A percentile compares a stretch with the other conserved stretches of the same genome.
Conservation (phyloP, 2,113 vertebrate species). For the Ptyas mucosa region DNA sequence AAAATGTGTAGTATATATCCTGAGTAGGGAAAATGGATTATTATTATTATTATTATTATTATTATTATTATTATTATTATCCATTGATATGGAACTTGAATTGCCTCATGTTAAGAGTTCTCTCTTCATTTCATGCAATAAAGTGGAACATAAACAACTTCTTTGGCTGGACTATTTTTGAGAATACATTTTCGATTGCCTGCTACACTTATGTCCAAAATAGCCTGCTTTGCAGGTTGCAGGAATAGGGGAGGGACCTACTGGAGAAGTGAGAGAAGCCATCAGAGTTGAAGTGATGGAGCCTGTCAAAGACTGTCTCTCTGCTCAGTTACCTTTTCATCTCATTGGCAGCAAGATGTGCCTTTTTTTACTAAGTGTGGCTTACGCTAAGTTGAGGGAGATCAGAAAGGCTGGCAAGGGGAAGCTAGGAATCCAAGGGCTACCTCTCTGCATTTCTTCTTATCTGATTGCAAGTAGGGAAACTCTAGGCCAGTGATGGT, state of each 20-base stretch:
- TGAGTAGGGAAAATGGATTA: not conserved
- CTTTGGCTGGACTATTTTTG: not conserved
- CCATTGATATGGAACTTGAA: not conserved
- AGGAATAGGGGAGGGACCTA: not conserved
- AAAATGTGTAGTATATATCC: not conserved
- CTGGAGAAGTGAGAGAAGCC: not conserved
- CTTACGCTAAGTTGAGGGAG: not conserved
- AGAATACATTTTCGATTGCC: not conserved
- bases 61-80: too few species aligned
- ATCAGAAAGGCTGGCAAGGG: not conserved
- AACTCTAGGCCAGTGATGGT: not conserved
- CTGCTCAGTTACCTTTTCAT: not conserved
- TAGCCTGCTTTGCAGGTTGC: not conserved
- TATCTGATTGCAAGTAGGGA: not conserved
- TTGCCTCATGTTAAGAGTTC: not conserved
- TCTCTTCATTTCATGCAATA: not conserved
- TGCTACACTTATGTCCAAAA: not conserved
- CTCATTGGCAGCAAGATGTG: not conserved
- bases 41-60: too few species aligned
- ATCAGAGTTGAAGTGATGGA: not conserved
- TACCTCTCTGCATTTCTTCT: not conserved
- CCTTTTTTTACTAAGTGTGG: not conserved
- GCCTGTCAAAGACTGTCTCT: not conserved
- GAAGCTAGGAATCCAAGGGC: not conserved
- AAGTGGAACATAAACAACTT: not conserved